These are phyloP conservation scores for Spongilla lacustris DNA, from an alignment of 37 sponge, comb jelly and placozoan genomes.

Conservation along the genomic window DNA sequence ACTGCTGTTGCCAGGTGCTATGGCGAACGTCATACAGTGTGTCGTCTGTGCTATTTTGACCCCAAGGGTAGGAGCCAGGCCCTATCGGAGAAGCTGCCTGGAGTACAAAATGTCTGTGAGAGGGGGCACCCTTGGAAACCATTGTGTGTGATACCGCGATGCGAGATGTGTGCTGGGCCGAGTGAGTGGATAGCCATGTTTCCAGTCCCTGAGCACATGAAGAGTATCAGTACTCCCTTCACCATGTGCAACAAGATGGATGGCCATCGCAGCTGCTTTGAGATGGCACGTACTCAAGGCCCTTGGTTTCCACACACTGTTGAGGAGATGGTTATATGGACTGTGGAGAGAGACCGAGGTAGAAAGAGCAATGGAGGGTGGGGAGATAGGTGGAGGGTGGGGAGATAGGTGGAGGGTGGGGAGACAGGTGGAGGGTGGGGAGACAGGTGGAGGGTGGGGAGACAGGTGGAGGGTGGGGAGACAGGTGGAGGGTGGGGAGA, in stretches of 20 bases:
- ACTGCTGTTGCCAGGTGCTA: conserved; percentile 47
- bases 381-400: neutral
- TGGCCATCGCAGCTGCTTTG: conserved; percentile 37
- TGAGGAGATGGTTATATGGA: conserved; percentile 82
- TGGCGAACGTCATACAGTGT: conserved; percentile 10
- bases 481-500: too few species aligned
- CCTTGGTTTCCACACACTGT: conserved; percentile 82
- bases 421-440: neutral
- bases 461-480: too few species aligned
- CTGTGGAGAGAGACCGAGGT: conserved; percentile 75
- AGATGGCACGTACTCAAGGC: conserved; percentile 34
- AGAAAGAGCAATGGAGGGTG: neutral
- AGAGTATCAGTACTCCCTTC: conserved; percentile 22
- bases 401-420: neutral
- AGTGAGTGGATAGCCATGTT: conserved; percentile 34
- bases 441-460: too few species aligned
- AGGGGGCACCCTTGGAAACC: conserved; percentile 46
- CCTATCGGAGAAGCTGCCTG: neutral
- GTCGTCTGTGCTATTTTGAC: conserved; percentile 64
- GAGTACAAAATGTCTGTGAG: neutral
- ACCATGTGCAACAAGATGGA: conserved; percentile 43
- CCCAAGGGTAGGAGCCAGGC: neutral
- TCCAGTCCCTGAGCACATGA: conserved; percentile 65
- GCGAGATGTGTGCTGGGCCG: conserved; percentile 41
- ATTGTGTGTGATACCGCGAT: conserved; percentile 46